These are phyloP conservation scores for Anolis carolinensis DNA, from an alignment of 2,113 vertebrate genomes.

Conservation along the genomic window DNA sequence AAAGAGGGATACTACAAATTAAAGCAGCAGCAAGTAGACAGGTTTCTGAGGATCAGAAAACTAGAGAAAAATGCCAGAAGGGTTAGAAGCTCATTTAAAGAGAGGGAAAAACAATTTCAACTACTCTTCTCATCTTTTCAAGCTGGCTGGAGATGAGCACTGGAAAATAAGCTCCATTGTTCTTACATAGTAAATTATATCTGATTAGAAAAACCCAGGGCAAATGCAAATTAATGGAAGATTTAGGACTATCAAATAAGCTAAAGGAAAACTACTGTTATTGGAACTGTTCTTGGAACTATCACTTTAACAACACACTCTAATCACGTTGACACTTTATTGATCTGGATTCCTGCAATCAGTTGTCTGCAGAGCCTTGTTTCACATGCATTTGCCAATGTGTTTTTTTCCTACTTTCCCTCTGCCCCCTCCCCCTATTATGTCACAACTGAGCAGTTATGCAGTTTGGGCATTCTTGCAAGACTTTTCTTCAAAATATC, in stretches of 20 bases:
- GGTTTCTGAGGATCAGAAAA: conserved; percentile 30
- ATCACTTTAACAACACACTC: too few relatives aligned
- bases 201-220: not conserved
- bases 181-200: not conserved
- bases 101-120: conserved; percentile 2
- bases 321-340: too few relatives aligned
- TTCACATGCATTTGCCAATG: too few relatives aligned
- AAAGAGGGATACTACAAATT: not conserved
- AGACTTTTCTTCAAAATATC: too few relatives aligned
- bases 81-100: conserved; percentile 1
- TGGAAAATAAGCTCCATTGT: not conserved
- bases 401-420: too few relatives aligned
- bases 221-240: not conserved
- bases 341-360: too few relatives aligned
- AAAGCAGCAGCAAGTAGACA: conserved; percentile 41
- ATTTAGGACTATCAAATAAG: not conserved
- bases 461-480: too few relatives aligned
- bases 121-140: not conserved
- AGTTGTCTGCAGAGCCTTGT: too few relatives aligned
- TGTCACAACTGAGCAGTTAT: too few relatives aligned
- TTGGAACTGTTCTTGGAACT: too few relatives aligned
- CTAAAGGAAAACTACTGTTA: too few relatives aligned
- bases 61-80: not conserved
- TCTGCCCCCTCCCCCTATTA: too few relatives aligned
- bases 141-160: not conserved